phyloP scores from a whole-genome alignment of 2,113 vertebrate species.

The Platysteira castanea region DNA sequence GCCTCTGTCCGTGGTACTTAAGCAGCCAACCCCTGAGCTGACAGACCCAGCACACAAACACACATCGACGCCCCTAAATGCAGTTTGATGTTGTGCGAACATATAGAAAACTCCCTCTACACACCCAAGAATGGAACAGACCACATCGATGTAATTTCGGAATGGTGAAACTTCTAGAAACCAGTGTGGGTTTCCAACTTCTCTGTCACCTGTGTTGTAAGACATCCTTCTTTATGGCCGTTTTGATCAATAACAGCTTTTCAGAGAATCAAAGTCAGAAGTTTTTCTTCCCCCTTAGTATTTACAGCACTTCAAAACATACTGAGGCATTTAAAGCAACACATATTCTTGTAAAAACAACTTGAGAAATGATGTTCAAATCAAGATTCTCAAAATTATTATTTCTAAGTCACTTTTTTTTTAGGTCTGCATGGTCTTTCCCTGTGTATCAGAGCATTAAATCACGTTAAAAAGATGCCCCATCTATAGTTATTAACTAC shows the following conservation, averaged over 20 bases:
- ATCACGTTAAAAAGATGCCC: neutral
- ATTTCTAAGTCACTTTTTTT: neutral
- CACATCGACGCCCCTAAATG: rapidly evolving
- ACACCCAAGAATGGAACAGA: neutral
- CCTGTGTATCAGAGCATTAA: neutral
- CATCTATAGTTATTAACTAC: neutral
- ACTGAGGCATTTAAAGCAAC: neutral
- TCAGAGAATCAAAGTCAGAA: neutral
- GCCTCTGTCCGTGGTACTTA: constrained; percentile 46
- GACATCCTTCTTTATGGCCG: neutral
- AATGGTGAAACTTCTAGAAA: neutral
- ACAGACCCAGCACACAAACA: neutral
- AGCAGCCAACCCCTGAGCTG: neutral
- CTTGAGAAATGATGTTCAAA: neutral
- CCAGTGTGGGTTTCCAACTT: neutral
- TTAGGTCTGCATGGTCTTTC: neutral
- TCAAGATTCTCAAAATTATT: neutral
- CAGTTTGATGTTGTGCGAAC: rapidly evolving
- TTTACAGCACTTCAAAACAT: neutral
- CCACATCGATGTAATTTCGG: rapidly evolving
- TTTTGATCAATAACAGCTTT: neutral
- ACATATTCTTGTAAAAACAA: neutral
- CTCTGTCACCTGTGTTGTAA: neutral
- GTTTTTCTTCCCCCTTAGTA: neutral
- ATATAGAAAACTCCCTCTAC: neutral